These are phyloP conservation scores for Microctenopoma steveboyesi DNA, from an alignment of 2,797 vertebrate genomes.

Conservation along the genomic window DNA sequence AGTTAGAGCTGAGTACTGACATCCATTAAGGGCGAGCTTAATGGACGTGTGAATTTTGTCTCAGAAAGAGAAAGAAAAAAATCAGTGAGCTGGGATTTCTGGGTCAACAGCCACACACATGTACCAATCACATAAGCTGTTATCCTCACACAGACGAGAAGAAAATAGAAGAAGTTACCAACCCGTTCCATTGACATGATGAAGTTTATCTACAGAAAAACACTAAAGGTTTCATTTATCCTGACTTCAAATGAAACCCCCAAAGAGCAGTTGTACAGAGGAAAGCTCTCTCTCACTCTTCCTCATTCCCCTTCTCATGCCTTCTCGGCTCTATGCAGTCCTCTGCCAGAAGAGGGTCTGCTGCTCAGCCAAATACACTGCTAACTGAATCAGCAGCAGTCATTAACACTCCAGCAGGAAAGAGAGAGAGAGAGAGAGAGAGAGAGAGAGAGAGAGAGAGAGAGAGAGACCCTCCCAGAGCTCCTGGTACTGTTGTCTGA, in stretches of 20 bases:
- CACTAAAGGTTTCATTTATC: constrained; percentile 27
- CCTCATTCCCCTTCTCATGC: constrained; percentile 33
- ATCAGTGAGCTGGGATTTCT: neutral
- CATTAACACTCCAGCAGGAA: constrained; percentile 54
- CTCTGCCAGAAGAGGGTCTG: constrained; percentile 35
- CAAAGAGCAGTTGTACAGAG: constrained; percentile 21
- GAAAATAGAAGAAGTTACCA: constrained; percentile 49
- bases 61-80: neutral
- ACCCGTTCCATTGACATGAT: constrained; percentile 74
- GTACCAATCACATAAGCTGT: constrained; percentile 1
- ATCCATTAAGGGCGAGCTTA: neutral
- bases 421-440: constrained; percentile 12
- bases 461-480: constrained; percentile 12
- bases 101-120: neutral
- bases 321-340: constrained; percentile 38
- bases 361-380: constrained; percentile 37
- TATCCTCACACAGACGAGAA: neutral
- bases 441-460: constrained; percentile 6
- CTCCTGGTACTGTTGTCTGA: neutral
- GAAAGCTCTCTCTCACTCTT: constrained; percentile 16
- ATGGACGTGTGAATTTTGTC: neutral
- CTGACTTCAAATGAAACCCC: constrained; percentile 24
- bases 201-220: constrained; percentile 38
- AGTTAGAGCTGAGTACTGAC: neutral
- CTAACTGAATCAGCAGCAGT: constrained; percentile 65